These are phyloP conservation scores for Trichonephila inaurata DNA, from an alignment of 1,140 invertebrate genomes.

Conservation along the genomic window DNA sequence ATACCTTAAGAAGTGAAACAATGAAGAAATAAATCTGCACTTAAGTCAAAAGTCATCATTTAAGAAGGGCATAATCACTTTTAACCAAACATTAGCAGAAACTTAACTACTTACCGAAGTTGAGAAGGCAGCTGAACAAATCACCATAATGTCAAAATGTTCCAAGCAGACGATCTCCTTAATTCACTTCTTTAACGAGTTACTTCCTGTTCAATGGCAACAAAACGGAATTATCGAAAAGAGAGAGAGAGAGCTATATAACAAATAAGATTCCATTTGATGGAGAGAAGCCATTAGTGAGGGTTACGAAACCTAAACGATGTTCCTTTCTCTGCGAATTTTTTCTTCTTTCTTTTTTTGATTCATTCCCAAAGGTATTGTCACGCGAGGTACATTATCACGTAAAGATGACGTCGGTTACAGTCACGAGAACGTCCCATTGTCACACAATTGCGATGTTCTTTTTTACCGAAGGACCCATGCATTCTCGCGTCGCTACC, in stretches of 20 bases:
- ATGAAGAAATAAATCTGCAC: too few species aligned
- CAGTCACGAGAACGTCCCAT: slow-evolving; percentile 57
- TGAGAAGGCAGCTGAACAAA: too few species aligned
- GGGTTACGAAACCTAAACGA: slow-evolving; percentile 47
- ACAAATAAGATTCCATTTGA: slow-evolving; percentile 43
- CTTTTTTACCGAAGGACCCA: neutral
- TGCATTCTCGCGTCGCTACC: slow-evolving; percentile 16
- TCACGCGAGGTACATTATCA: slow-evolving; percentile 58
- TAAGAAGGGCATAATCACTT: too few species aligned
- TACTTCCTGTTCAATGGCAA: neutral
- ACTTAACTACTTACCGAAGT: too few species aligned
- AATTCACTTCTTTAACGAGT: slow-evolving; percentile 7
- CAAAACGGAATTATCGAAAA: neutral
- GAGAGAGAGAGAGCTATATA: neutral
- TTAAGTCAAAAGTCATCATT: too few species aligned
- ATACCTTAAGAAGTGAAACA: too few species aligned
- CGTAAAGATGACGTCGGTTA: slow-evolving; percentile 67
- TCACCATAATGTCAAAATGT: neutral
- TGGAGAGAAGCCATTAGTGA: slow-evolving; percentile 34
- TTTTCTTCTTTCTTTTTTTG: neutral
- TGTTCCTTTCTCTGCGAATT: neutral
- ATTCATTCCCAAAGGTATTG: neutral
- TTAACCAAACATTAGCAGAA: neutral
- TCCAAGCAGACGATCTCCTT: neutral
- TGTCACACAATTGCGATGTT: slow-evolving; percentile 53